Conservation (phyloP, 2,888 invertebrate genomes). For the Mystacides longicornis region DNA sequence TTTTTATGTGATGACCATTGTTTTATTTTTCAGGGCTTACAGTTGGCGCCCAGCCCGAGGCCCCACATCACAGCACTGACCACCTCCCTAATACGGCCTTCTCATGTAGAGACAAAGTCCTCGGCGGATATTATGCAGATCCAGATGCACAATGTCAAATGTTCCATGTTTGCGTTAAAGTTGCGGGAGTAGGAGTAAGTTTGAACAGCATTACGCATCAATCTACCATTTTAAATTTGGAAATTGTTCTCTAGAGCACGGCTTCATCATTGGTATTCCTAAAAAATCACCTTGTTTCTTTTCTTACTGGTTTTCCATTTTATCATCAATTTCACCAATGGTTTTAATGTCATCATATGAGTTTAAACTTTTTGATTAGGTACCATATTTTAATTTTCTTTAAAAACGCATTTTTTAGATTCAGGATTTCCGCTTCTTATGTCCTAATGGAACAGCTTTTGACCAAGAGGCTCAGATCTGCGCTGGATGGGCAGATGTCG, state of each 20-base stretch:
- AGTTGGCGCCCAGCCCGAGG: slow-evolving; percentile 16
- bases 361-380: too few species aligned
- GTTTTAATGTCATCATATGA: too few species aligned
- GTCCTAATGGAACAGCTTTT: slow-evolving; percentile 84
- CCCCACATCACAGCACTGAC: slow-evolving; percentile 24
- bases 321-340: too few species aligned
- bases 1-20: background rate
- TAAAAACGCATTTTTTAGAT: slow-evolving; percentile 39
- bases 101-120: slow-evolving; percentile 74
- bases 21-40: slow-evolving; percentile 13
- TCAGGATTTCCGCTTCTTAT: slow-evolving; percentile 78
- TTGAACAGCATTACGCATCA: too few species aligned
- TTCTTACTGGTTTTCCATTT: too few species aligned
- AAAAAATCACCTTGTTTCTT: too few species aligned
- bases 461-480: slow-evolving; percentile 90
- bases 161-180: slow-evolving; percentile 83
- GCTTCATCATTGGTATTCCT: too few species aligned
- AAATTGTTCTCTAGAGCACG: too few species aligned
- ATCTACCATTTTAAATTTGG: too few species aligned
- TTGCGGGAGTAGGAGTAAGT: slow-evolving; percentile 66
- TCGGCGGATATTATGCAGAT: slow-evolving; percentile 85
- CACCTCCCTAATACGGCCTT: slow-evolving; percentile 38
- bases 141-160: slow-evolving; percentile 81
- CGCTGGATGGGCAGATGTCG: slow-evolving; percentile 86
- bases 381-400: background rate